Evolutionary conservation across 2,888 invertebrate genomes (phyloP).

Genomic region (Hypomecis atomaria): DNA sequence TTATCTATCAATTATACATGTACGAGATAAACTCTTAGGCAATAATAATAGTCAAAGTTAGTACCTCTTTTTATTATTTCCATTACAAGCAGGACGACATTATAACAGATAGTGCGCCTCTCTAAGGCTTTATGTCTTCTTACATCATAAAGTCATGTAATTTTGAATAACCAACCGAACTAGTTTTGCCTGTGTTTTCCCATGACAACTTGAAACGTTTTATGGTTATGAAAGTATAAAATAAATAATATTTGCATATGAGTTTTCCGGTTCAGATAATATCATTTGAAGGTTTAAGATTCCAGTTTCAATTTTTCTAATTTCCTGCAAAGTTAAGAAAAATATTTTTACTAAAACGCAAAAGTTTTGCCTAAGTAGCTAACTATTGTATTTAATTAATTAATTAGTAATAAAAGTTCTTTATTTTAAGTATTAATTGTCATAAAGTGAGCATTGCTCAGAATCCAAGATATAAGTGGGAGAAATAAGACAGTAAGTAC

Average conservation of each 20-base stretch:
- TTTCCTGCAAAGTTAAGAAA: not conserved
- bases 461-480: too few relatives aligned
- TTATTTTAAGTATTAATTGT: too few relatives aligned
- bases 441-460: too few relatives aligned
- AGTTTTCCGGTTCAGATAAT: conserved; percentile 12
- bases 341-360: not conserved
- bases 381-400: too few relatives aligned
- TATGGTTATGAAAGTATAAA: conserved; percentile 23
- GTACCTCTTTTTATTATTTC: too few relatives aligned
- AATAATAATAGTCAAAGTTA: too few relatives aligned
- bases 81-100: too few relatives aligned
- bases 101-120: not conserved
- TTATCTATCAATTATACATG: too few relatives aligned
- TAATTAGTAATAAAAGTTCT: too few relatives aligned
- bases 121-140: not conserved
- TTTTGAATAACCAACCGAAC: conserved; percentile 20
- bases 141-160: conserved; percentile 14
- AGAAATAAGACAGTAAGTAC: too few relatives aligned
- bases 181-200: conserved; percentile 19
- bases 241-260: conserved; percentile 13
- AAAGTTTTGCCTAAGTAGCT: too few relatives aligned
- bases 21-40: too few relatives aligned
- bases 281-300: not conserved
- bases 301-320: conserved; percentile 4
- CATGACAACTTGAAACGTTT: conserved; percentile 19